A percentile compares a stretch with the other conserved stretches of the same genome.
These are phyloP conservation scores for Zoanthus solanderi DNA, from an alignment of 92 coral and sea anemone genomes.

Conservation along the genomic window DNA sequence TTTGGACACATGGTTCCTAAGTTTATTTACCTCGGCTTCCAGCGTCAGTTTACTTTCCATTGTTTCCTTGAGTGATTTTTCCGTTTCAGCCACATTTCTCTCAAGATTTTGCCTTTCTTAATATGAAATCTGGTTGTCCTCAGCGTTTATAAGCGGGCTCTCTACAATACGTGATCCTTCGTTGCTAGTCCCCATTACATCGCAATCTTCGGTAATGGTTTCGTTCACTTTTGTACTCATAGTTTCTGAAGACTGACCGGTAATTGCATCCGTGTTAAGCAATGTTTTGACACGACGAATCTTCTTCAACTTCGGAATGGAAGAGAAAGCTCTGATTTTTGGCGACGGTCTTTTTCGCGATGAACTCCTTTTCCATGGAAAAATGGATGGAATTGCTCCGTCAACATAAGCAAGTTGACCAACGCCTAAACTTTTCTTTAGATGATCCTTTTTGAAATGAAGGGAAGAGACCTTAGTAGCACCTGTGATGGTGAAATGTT, in stretches of 20 bases:
- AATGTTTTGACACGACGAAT: constrained; percentile 17
- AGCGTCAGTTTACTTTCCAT: constrained; percentile 13
- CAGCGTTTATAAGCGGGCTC: not conserved
- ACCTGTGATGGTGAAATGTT: constrained; percentile 43
- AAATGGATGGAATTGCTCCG: constrained; percentile 49
- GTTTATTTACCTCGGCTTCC: constrained; percentile 30
- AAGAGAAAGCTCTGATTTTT: constrained; percentile 20
- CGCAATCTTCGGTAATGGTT: not conserved
- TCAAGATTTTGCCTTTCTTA: constrained; percentile 17
- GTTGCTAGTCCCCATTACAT: constrained; percentile 2
- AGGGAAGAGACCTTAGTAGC: constrained; percentile 44
- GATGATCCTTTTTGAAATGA: constrained; percentile 41
- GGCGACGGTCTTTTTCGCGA: constrained; percentile 34
- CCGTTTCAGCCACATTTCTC: constrained; percentile 37
- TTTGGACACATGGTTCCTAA: constrained; percentile 39
- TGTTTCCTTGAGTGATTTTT: constrained; percentile 12
- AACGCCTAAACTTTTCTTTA: constrained; percentile 35
- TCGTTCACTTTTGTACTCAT: constrained; percentile 1
- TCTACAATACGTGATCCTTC: not conserved
- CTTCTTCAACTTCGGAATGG: constrained; percentile 1
- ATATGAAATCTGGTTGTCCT: constrained; percentile 21
- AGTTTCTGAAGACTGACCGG: constrained; percentile 1
- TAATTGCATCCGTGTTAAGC: constrained; percentile 28
- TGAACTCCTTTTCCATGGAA: constrained; percentile 48
- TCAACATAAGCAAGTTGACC: constrained; percentile 27